phyloP scores from a whole-genome alignment of 1,140 invertebrate species.

The Drosophila simulans region DNA sequence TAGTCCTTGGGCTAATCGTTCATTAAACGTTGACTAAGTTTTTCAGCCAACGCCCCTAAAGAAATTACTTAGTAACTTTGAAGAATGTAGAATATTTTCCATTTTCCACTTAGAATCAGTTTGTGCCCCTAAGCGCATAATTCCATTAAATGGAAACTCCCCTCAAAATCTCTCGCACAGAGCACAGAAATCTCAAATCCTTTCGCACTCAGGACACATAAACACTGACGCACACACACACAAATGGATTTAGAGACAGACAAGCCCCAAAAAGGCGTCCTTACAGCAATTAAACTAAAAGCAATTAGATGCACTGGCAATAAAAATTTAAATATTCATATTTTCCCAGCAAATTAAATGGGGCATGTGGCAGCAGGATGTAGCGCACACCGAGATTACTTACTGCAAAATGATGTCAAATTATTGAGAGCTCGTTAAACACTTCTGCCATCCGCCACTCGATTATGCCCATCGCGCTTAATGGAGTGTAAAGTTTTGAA shows the following conservation, averaged over 20 bases:
- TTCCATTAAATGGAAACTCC: slow-evolving; percentile 53
- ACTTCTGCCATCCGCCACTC: slow-evolving; percentile 7
- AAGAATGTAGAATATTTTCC: slow-evolving; percentile 14
- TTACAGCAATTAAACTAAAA: slow-evolving; percentile 69
- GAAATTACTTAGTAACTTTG: slow-evolving; percentile 32
- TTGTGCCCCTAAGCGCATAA: slow-evolving; percentile 49
- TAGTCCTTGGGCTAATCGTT: slow-evolving; percentile 8
- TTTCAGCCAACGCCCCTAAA: slow-evolving; percentile 4
- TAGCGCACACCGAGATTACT: slow-evolving; percentile 40
- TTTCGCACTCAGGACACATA: slow-evolving; percentile 9
- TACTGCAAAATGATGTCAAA: slow-evolving; percentile 33
- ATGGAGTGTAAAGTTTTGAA: slow-evolving; percentile 44
- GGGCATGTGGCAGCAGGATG: not conserved
- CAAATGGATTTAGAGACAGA: not conserved
- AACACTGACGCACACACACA: not conserved
- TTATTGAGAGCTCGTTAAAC: slow-evolving; percentile 42
- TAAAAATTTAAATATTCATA: slow-evolving; percentile 68
- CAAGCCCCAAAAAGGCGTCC: slow-evolving; percentile 18
- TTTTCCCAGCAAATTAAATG: slow-evolving; percentile 38
- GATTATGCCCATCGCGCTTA: slow-evolving; percentile 10
- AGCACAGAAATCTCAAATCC: slow-evolving; percentile 13
- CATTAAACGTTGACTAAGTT: slow-evolving; percentile 22
- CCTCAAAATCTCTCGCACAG: slow-evolving; percentile 15
- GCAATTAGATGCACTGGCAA: slow-evolving; percentile 63
- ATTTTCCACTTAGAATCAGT: slow-evolving; percentile 53